These are phyloP conservation scores for Caenorhabditis wallacei DNA, from an alignment of 2,888 invertebrate species.

Conservation along the genomic window DNA sequence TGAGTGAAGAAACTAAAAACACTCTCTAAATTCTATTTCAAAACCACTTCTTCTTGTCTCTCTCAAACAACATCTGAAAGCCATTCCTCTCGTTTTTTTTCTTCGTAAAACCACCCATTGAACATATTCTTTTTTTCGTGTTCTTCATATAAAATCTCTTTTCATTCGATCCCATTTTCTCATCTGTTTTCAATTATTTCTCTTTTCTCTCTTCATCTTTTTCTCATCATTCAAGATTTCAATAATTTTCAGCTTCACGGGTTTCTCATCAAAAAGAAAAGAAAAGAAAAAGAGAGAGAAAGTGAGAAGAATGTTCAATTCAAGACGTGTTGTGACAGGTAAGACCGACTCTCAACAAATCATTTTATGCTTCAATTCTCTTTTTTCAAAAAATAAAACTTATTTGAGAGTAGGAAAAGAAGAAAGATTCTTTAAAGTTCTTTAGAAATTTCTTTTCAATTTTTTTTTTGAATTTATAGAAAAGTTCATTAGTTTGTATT, in stretches of 20 bases:
- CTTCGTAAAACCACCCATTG: constrained; percentile 21
- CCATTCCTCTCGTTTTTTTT: constrained; percentile 5
- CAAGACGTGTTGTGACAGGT: constrained; percentile 58
- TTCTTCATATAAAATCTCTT: constrained; percentile 20
- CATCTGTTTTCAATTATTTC: constrained; percentile 54
- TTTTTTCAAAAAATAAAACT: too few relatives aligned
- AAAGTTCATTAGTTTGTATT: not conserved
- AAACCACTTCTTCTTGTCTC: too few relatives aligned
- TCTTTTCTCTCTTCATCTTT: constrained; percentile 3
- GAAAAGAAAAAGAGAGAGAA: not conserved
- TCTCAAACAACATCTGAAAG: constrained; percentile 16
- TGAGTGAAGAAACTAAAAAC: too few relatives aligned
- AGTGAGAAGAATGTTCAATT: constrained; percentile 48
- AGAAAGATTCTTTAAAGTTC: constrained; percentile 1
- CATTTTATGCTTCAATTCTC: not conserved
- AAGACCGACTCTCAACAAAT: not conserved
- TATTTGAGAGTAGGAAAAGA: not conserved
- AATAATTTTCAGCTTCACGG: constrained; percentile 22
- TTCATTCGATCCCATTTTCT: not conserved
- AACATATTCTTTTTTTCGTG: constrained; percentile 24
- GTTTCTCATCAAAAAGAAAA: not conserved
- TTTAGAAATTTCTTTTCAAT: not conserved
- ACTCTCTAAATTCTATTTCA: too few relatives aligned
- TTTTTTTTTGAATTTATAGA: not conserved
- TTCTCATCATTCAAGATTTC: not conserved